Evolutionary conservation across 2,797 vertebrate genomes (phyloP), one percentile per base, ranked within the genome.

Genomic region (Pithecia hirsuta): DNA sequence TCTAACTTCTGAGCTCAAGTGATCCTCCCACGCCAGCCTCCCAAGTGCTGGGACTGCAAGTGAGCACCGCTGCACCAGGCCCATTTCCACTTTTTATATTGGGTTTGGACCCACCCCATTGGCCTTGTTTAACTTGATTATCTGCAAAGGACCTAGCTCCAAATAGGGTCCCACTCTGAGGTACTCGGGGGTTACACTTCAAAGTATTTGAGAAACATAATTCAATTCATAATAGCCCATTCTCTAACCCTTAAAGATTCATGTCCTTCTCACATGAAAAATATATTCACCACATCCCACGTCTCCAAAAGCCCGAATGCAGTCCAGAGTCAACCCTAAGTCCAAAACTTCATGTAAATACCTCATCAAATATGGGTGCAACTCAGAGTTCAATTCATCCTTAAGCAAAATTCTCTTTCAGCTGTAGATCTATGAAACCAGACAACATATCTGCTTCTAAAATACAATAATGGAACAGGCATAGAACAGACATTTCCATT

Each of bases 151-250:
- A 14, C 30, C 24, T 36, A 0, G 46, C 24, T 88, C 67, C 13
- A 59, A 41, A 57, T 4, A 57, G 12, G 8, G 55, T 19, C 11
- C 26, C 36, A 30, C 26, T 52, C 11, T 14, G 36, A 48, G 20
- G 6, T 11, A 2, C 26, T 22, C 5, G 3, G 46, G 61, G 15
- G 20, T 13, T 30, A 67, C 8, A 28, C 48, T 0, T 24, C 20
- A 36, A 7, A 14, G 7, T 13, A n/a, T 12, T 24, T 24, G n/a
- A 7, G 15, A 11, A 36, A 46, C 26, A 44, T 17, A 17, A 22
- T 11, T 61, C 41, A 24, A 19, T 3, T 19, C 22, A 0, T 57
- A 12, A 44, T 1, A 15, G 57, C 22, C 30, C 4, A 0, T 36
- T 48, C 28, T 50, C 84, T 80, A 41, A 28, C 11, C 2, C 19